Percentiles rank a stretch among this genome's conserved stretches.
Conservation (phyloP, 2,113 vertebrate genomes). For the Henicopernis longicauda region DNA sequence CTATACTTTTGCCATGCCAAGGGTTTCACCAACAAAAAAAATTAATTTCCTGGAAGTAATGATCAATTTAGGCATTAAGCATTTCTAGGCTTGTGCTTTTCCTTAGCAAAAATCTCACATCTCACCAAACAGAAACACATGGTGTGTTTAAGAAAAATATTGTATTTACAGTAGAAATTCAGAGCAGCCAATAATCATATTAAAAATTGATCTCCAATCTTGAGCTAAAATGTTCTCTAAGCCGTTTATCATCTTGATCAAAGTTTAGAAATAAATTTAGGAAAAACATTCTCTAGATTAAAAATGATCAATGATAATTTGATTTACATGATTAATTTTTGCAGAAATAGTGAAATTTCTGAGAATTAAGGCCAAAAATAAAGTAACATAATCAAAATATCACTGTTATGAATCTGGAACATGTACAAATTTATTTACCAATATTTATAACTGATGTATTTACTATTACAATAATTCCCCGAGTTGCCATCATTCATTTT, state of each 20-base stretch:
- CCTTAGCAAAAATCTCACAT: neutral
- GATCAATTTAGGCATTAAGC: neutral
- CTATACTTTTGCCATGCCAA: neutral
- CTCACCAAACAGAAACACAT: neutral
- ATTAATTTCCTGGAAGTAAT: neutral
- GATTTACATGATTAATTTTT: slow-evolving; percentile 68
- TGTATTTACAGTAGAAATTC: neutral
- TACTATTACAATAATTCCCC: slow-evolving; percentile 29
- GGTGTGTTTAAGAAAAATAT: neutral
- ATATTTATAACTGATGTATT: slow-evolving; percentile 53
- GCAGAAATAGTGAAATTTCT: slow-evolving; percentile 58
- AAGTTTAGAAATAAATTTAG: neutral
- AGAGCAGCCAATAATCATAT: neutral
- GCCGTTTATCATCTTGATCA: neutral
- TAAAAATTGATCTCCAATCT: neutral
- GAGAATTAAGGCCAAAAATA: slow-evolving; percentile 55
- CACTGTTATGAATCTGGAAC: slow-evolving; percentile 38
- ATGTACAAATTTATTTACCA: slow-evolving; percentile 65
- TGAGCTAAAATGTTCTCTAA: neutral
- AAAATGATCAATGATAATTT: slow-evolving; percentile 65
- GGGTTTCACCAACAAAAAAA: neutral
- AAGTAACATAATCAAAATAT: slow-evolving; percentile 67
- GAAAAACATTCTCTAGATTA: neutral
- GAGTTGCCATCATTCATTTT: neutral
- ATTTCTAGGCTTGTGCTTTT: neutral